Base-by-base conservation (phyloP, 2,888 invertebrate species). In the Sussaba pulchella region DNA sequence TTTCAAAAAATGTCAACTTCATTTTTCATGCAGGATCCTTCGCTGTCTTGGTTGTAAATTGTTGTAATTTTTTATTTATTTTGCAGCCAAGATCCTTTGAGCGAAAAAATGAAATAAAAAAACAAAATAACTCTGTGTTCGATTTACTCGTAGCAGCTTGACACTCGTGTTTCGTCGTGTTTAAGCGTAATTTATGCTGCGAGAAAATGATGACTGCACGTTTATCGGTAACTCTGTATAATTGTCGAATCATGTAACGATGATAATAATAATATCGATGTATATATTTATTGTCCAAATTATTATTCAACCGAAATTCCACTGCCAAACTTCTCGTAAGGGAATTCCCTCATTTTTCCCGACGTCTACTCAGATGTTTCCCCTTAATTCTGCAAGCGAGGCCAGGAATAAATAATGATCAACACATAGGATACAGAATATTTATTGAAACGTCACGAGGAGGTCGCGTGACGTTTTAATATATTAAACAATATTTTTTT, bases 401-500 rank as follows among this genome's bases (percentile, higher is more conserved):
- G 8, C 17, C 14, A 17, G 14, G 14, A 10, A 43, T 12, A 14
- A 57, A 57, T 31, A 36, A 31, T 17, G 14, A 14, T 8, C 31
- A 17, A 47, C 47, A 43, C 26, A 17, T 82, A 83, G 78, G 85
- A 85, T 85, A 85, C 82, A 82, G 84, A 85, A 85, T 85, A 85
- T 82, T 88, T 89, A 89, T 89, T 89, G 85, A 79, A 84, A 87
- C 87, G 88, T 84, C 87, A 81, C 84, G 85, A 82, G 83, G 86
- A 88, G 85, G 87, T 84, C 85, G 74, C 87, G 87, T 79, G 85
- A 86, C 87, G 88, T 82, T 87, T 82, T 85, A 88, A 87, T 88
- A 88, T 87, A 84, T 85, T 86, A 87, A 88, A 87, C 87, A 87
- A 85, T 87, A 78, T 85, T 67, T 31, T 6, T 31, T 57, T 59